Evolutionary conservation across 2,797 vertebrate species (phyloP), one percentile per base, ranked within the genome.

Genomic region (Coluber constrictor): DNA sequence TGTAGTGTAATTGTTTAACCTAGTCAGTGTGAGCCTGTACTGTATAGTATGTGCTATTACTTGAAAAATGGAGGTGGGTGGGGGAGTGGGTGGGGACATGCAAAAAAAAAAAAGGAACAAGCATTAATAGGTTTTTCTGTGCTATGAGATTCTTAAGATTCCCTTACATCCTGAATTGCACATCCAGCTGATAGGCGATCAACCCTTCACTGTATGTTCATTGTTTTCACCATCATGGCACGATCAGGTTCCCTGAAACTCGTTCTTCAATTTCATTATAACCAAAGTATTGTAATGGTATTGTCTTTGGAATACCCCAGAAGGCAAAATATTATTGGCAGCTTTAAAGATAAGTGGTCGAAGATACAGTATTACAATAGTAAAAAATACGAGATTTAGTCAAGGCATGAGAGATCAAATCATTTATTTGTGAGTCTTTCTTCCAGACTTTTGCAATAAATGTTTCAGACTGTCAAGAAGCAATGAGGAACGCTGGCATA

Each of bases 1-100:
- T 97, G 97, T 96, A 97, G 98, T 98, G 98, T 98, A 98, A 98
- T 98, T 98, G 98, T 98, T 98, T 98, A 98, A 98, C 98, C 97
- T 97, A 97, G 97, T 96, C 97, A 97, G 97, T 87, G 94, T 86
- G 90, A 91, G 90, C 70, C 96, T 91, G 96, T 95, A 61, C 96
- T 92, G 95, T 93, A 94, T 96, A 70, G 96, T 96, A 91, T 92
- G 95, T 96, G 92, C 96, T 91, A 94, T 97, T 97, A 93, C 89
- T 94, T 96, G 92, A 0, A 37, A 92, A 95, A 93, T 92, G 92
- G 93, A 93, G 95, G n/a, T 9, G 86, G 61, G 61, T 23, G 54
- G 43, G 4, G 10, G 61, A 29, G 74, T 83, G 74, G 74, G 74
- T 83, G 51, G 43, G 92, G 29, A 37, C 8, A 29, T 32, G 43